Base-by-base conservation (phyloP, 2,113 vertebrate species). In the Coreoperca whiteheadi region DNA sequence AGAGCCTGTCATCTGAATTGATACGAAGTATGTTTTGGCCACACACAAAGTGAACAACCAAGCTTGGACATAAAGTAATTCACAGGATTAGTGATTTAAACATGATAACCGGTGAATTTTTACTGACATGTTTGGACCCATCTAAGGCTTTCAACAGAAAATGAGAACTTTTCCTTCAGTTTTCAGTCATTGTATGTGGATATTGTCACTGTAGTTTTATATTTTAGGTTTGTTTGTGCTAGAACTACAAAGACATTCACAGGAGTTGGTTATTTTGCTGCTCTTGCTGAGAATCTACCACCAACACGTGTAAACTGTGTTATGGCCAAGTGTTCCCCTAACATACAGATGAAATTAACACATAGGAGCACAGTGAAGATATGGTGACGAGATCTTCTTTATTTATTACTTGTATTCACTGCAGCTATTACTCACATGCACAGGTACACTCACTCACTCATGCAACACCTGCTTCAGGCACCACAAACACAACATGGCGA, bases 391-490 rank as follows among this genome's bases (percentile, higher is more conserved):
- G 51, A 69, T 74, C 9, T 73, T 71, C 28, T 74, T 78, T 69
- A 69, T 88, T 89, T 70, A 77, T 59, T 43, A 7, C 28, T 39
- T 25, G 25, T 43, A 57, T n/a, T 59, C 32, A 65, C 39, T 87
- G 37, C 37, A 57, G 30, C 73, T 75, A 32, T 1, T 56, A 4
- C 51, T 57, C 63, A 65, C 54, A 64, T 28, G 14, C 57, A 8
- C 30, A 66, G 6, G 6, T 53, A 54, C 6, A 81, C 2, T 51
- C 16, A 56, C 8, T 28, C 14, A 23, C 14, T 76, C 12, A 59
- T 25, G 39, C 30, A 37, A 37, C 54, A 54, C 64, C 56, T 46
- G 46, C 43, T 37, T 70, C 81, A 75, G 32, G 56, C 56, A 76
- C 68, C 61, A 66, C 16, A 48, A 84, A 65, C 30, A n/a, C 8